Percentiles rank a stretch among this genome's conserved stretches.
phyloP scores from a whole-genome alignment of 2,797 vertebrate genomes.

The Pteronotus mesoamericanus region DNA sequence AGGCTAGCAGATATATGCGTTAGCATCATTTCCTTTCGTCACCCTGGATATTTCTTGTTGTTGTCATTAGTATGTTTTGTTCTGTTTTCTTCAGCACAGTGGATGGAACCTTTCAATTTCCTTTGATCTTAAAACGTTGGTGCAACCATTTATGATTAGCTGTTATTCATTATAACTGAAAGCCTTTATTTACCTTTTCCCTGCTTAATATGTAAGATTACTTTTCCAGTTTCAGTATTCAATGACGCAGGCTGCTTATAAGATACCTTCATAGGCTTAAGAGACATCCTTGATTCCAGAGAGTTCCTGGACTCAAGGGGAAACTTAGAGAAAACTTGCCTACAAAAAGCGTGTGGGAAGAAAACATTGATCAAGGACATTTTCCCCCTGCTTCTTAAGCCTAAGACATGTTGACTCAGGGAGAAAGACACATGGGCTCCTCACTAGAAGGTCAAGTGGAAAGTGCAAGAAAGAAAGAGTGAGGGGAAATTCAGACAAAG shows the following conservation, averaged over 20 bases:
- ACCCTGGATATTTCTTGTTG: neutral
- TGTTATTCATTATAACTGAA: neutral
- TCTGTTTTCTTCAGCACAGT: neutral
- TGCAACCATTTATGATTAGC: neutral
- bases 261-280: neutral
- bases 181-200: neutral
- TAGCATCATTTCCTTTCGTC: neutral
- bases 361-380: neutral
- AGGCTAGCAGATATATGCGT: neutral
- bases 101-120: neutral
- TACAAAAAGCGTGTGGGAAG: neutral
- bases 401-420: neutral
- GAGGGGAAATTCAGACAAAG: neutral
- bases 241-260: neutral
- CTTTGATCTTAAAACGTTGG: conserved; percentile 11
- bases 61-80: neutral
- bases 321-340: neutral
- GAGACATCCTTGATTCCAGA: neutral
- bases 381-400: neutral
- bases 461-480: conserved; percentile 18
- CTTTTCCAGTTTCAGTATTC: neutral
- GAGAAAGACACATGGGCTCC: neutral
- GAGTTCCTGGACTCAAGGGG: neutral
- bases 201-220: neutral
- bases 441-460: neutral